phyloP scores from a whole-genome alignment of 2,888 invertebrate species.

The Venustoraphidia nigricollis region DNA sequence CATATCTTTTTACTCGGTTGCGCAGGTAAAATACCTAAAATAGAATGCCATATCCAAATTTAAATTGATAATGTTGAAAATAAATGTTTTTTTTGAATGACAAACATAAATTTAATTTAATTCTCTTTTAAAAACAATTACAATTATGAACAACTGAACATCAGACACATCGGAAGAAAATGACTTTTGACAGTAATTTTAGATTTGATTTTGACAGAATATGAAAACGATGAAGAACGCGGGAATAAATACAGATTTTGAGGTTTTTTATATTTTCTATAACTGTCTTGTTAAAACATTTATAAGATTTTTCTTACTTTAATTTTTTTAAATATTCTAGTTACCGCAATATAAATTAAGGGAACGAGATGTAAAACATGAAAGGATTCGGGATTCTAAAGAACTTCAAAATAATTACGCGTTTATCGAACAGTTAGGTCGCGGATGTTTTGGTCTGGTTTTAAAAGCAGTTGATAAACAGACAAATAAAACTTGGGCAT shows the following conservation, averaged over 20 bases:
- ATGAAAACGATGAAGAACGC: no score
- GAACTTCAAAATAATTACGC: slow-evolving; percentile 22
- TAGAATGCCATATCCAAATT: background rate
- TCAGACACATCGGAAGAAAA: background rate
- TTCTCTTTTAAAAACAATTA: background rate
- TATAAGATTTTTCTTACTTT: no score
- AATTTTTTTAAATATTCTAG: no score
- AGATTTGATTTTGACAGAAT: no score
- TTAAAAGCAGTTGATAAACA: slow-evolving; percentile 23
- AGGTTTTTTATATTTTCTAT: no score
- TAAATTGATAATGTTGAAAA: background rate
- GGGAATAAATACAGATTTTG: no score
- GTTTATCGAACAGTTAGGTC: slow-evolving; percentile 25
- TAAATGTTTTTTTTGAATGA: background rate
- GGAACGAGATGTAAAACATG: slow-evolving; percentile 22
- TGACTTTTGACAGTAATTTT: background rate
- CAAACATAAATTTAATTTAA: background rate
- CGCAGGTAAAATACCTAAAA: background rate
- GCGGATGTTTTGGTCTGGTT: slow-evolving; percentile 28
- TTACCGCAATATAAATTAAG: slow-evolving; percentile 8
- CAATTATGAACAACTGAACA: background rate
- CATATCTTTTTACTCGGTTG: no score
- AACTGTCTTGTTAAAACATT: no score
- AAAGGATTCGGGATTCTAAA: slow-evolving; percentile 21
- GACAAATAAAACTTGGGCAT: slow-evolving; percentile 24